phyloP scores from a whole-genome alignment of 2,888 invertebrate species.

The Tanypteryx hageni region DNA sequence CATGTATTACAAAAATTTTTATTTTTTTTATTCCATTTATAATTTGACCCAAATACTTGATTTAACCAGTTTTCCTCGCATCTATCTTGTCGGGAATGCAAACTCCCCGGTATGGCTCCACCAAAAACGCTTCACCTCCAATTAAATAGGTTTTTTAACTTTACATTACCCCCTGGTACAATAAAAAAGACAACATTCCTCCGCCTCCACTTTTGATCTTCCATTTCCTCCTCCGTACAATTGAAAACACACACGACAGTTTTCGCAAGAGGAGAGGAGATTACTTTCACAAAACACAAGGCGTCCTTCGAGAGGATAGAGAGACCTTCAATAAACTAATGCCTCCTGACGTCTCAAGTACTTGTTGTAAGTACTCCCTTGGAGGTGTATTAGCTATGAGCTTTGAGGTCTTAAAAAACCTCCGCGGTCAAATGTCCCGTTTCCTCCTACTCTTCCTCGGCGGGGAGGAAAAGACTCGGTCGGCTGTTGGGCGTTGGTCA shows the following conservation, averaged over 20 bases:
- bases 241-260: slow-evolving; percentile 17
- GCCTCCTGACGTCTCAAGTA: slow-evolving; percentile 50
- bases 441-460: slow-evolving; percentile 26
- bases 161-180: not conserved
- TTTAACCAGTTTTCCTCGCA: too few relatives aligned
- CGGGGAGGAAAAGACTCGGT: not conserved
- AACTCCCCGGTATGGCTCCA: too few relatives aligned
- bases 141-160: too few relatives aligned
- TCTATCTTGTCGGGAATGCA: too few relatives aligned
- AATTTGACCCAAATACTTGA: too few relatives aligned
- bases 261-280: slow-evolving; percentile 30
- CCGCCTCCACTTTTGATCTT: not conserved
- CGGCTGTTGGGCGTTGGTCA: slow-evolving; percentile 39
- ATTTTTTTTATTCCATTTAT: too few relatives aligned
- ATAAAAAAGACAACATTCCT: not conserved
- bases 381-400: slow-evolving; percentile 42
- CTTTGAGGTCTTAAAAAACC: slow-evolving; percentile 38
- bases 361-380: slow-evolving; percentile 39
- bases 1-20: too few relatives aligned
- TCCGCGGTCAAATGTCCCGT: slow-evolving; percentile 5
- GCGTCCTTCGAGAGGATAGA: slow-evolving; percentile 30
- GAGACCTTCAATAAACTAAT: slow-evolving; percentile 54
- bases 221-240: not conserved
- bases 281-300: slow-evolving; percentile 28
- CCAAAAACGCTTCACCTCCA: too few relatives aligned